Evolutionary conservation across 2,113 vertebrate species (phyloP).

Genomic region (Capra hircus): DNA sequence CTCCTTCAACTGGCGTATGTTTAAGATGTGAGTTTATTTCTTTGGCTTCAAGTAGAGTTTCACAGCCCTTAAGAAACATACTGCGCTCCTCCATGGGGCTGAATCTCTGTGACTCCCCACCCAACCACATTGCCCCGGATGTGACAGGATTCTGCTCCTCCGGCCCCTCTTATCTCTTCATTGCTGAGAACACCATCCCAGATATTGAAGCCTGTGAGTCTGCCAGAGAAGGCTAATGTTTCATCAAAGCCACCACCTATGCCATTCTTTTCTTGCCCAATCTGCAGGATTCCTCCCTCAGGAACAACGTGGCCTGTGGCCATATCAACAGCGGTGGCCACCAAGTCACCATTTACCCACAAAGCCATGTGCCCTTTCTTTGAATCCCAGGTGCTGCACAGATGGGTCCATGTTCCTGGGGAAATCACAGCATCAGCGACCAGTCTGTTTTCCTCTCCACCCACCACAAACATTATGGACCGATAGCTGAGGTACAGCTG

Average conservation of each 20-base stretch:
- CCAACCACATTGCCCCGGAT: constrained; percentile 89
- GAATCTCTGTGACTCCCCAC: constrained; percentile 93
- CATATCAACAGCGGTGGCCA: constrained; percentile 66
- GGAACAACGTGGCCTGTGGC: constrained; percentile 84
- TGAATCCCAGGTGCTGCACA: constrained; percentile 91
- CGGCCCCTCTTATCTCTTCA: constrained; percentile 80
- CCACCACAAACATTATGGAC: constrained; percentile 82
- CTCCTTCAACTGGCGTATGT: neutral
- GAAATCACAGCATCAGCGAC: constrained; percentile 61
- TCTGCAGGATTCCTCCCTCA: constrained; percentile 86
- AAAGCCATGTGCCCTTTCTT: constrained; percentile 81
- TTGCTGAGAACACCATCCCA: constrained; percentile 89
- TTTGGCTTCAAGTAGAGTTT: constrained; percentile 47
- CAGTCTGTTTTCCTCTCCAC: constrained; percentile 82
- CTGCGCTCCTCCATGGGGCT: constrained; percentile 90
- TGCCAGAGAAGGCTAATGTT: constrained; percentile 89
- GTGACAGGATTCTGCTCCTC: constrained; percentile 78
- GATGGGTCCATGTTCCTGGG: constrained; percentile 86
- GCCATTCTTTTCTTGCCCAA: constrained; percentile 93
- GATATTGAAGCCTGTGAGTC: constrained; percentile 93
- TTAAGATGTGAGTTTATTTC: neutral
- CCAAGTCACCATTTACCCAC: constrained; percentile 85
- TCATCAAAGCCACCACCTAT: constrained; percentile 86
- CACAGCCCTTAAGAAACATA: constrained; percentile 81
- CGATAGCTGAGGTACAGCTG: constrained; percentile 87